Base-by-base conservation (phyloP, 37 sponge, comb jelly and placozoan species). In the Amphimedon queenslandica region DNA sequence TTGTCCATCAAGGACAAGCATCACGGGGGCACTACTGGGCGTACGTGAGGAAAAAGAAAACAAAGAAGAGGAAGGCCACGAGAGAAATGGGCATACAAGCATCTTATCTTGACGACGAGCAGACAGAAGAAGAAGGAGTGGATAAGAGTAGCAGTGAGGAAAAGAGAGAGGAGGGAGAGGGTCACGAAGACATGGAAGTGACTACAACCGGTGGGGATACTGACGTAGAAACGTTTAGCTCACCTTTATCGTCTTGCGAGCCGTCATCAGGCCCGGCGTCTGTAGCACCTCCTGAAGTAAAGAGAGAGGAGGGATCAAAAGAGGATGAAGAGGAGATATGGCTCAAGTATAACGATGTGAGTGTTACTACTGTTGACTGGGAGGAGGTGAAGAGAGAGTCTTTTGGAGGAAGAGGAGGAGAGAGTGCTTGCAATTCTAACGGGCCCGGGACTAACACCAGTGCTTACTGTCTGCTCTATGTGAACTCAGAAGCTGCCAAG, bases 11-110 rank as follows among this genome's bases (percentile, higher is more conserved):
- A 47, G 91, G 91, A 20, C 67, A 90, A 51, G 91, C 87, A 23
- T 82, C 86, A 2, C 57, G 76, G 36, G 91, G 91, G 0, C 91
- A 90, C 60, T 90, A 90, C 67, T 90, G 91, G 91, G 81, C 85
- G 32, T 90, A 85, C 64, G 58, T 85, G 40, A 41, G 77, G 18
- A 64, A 57, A 58, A 63, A 32, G 8, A 5, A 41, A 21, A 18
- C 53, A 47, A 47, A 47, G 13, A n/a, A n/a, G n/a, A n/a, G n/a
- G n/a, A n/a, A n/a, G n/a, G n/a, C n/a, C n/a, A n/a, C n/a, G n/a
- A n/a, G n/a, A n/a, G n/a, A n/a, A n/a, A n/a, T n/a, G n/a, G 53
- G 8, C 13, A 13, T 47, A 47, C 27, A 60, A n/a, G 27, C 23
- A 60, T n/a, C 23, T 11, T 6, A n/a, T 60, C 30, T 27, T 4